These are phyloP conservation scores for Calyptomena viridis DNA, from an alignment of 2,113 vertebrate species.

Conservation along the genomic window DNA sequence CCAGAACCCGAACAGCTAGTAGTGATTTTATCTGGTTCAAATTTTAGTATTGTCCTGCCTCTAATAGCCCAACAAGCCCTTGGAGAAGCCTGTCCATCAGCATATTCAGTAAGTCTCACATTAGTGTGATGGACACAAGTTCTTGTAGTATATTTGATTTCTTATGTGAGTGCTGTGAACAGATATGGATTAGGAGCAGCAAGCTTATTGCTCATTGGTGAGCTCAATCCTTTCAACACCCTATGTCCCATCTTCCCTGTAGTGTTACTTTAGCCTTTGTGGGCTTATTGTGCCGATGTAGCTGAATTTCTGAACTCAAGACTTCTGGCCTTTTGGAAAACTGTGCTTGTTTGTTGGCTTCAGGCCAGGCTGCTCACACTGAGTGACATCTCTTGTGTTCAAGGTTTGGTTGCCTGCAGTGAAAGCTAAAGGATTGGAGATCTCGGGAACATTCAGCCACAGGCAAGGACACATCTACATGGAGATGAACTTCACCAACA, in stretches of 20 bases:
- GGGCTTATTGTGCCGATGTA: neutral
- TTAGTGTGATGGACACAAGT: neutral
- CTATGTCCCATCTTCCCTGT: neutral
- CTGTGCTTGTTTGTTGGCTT: neutral
- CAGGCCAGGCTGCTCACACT: neutral
- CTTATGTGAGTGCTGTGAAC: neutral
- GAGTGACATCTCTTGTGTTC: slow-evolving; percentile 36
- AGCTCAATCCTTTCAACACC: neutral
- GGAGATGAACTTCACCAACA: slow-evolving; percentile 98
- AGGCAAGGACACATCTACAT: slow-evolving; percentile 98
- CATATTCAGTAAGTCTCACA: neutral
- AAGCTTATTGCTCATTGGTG: neutral
- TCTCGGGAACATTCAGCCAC: slow-evolving; percentile 94
- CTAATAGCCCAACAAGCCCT: neutral
- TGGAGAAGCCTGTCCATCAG: neutral
- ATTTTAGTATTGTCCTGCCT: neutral
- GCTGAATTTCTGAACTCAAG: neutral
- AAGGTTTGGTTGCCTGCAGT: slow-evolving; percentile 97
- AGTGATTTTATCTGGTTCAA: slow-evolving; percentile 4
- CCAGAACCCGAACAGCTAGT: neutral
- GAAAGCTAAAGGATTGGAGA: slow-evolving; percentile 97
- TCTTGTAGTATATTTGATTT: neutral
- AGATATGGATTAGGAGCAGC: neutral
- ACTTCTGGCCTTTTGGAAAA: neutral
- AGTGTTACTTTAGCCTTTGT: neutral